A percentile compares a stretch with the other conserved stretches of the same genome.
These are phyloP conservation scores for Spisula solida DNA, from an alignment of 2,888 invertebrate genomes.

Conservation along the genomic window DNA sequence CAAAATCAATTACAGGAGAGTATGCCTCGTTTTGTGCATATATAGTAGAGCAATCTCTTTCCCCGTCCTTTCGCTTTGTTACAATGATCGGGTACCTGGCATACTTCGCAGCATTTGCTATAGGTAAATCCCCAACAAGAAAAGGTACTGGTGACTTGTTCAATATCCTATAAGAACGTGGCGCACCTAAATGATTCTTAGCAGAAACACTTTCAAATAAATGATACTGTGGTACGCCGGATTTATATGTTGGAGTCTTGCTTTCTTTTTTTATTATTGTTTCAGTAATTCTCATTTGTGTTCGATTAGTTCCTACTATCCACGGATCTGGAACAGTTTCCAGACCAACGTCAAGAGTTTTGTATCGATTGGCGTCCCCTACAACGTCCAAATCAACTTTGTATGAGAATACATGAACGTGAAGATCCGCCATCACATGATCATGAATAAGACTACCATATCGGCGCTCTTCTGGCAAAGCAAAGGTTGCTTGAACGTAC, in stretches of 20 bases:
- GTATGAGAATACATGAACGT: conserved; percentile 80
- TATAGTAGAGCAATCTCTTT: conserved; percentile 76
- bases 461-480: conserved; percentile 61
- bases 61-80: conserved; percentile 78
- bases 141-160: conserved; percentile 72
- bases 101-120: conserved; percentile 77
- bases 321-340: conserved; percentile 63
- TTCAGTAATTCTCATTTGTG: conserved; percentile 41
- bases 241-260: conserved; percentile 35
- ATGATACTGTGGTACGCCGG: conserved; percentile 54
- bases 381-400: conserved; percentile 83
- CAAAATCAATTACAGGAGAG: conserved; percentile 78
- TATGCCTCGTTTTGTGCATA: conserved; percentile 79
- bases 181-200: conserved; percentile 42
- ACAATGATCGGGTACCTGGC: conserved; percentile 78
- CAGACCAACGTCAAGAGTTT: conserved; percentile 64
- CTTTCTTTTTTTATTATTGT: conserved; percentile 38
- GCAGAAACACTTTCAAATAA: conserved; percentile 47
- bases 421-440: conserved; percentile 76
- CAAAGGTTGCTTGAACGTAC: conserved; percentile 77
- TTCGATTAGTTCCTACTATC: conserved; percentile 38
- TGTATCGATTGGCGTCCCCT: conserved; percentile 74
- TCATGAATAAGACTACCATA: conserved; percentile 76
- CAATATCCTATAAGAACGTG: conserved; percentile 75
- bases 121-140: conserved; percentile 68